A percentile compares a stretch with the other conserved stretches of the same genome.
These are phyloP conservation scores for Gallinago nigripennis DNA, from an alignment of 2,797 vertebrate genomes.

Conservation along the genomic window DNA sequence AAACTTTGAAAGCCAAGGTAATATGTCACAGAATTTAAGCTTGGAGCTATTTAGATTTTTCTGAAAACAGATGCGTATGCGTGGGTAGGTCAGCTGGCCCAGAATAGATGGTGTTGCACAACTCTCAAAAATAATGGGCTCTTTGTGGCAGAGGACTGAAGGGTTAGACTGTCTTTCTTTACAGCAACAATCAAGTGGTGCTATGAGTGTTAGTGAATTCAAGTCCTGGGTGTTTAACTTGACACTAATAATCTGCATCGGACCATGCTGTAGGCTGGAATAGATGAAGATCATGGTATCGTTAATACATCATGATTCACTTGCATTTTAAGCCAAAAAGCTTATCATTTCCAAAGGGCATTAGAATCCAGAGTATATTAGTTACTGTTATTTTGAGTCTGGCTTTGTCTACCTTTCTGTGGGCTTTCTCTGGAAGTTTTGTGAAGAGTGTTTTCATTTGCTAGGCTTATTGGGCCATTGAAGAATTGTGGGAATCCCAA, in stretches of 20 bases:
- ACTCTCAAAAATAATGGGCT: background rate
- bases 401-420: background rate
- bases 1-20: background rate
- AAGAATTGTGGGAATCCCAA: background rate
- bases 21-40: background rate
- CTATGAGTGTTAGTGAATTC: background rate
- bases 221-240: background rate
- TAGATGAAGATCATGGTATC: background rate
- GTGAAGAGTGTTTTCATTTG: background rate
- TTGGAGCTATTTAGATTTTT: background rate
- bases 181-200: background rate
- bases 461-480: background rate
- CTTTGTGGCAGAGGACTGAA: background rate
- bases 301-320: background rate
- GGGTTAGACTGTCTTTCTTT: slow-evolving; percentile 20
- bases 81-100: background rate
- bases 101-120: background rate
- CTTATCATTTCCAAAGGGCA: slow-evolving; percentile 1
- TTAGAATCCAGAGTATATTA: background rate
- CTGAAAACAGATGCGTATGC: background rate
- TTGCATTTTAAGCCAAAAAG: slow-evolving; percentile 52
- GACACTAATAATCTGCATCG: background rate
- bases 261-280: background rate
- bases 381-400: background rate
- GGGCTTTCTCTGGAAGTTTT: background rate